Evolutionary conservation across 2,113 vertebrate species (phyloP).

Genomic region (Chaetodon auriga): DNA sequence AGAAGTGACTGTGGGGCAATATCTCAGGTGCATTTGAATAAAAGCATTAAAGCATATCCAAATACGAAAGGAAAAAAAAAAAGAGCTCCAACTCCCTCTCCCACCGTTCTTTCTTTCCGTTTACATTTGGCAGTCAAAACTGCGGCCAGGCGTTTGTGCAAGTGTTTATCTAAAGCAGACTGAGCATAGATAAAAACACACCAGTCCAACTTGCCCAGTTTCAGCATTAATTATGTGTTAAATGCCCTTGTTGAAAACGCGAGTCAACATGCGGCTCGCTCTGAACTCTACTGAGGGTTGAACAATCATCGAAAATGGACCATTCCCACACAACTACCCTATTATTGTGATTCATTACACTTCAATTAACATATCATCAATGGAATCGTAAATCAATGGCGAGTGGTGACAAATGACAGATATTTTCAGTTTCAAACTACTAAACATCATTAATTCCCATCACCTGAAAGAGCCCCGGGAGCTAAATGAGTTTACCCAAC

Average conservation of each 20-base stretch:
- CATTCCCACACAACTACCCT: constrained; percentile 71
- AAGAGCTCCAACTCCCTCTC: constrained; percentile 34
- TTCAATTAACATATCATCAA: constrained; percentile 85
- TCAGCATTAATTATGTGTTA: constrained; percentile 73
- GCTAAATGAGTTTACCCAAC: constrained; percentile 85
- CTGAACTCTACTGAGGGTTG: constrained; percentile 65
- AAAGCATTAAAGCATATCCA: constrained; percentile 84
- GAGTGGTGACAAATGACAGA: constrained; percentile 84
- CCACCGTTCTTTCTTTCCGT: constrained; percentile 68
- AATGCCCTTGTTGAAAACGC: constrained; percentile 71
- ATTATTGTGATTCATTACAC: constrained; percentile 81
- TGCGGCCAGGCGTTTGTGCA: constrained; percentile 71
- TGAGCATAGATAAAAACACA: constrained; percentile 65
- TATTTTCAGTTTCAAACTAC: constrained; percentile 84
- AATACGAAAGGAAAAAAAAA: constrained; percentile 70
- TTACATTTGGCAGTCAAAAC: constrained; percentile 91
- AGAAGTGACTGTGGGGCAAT: constrained; percentile 77
- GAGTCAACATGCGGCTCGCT: constrained; percentile 69
- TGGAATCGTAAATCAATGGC: constrained; percentile 82
- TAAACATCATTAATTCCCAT: constrained; percentile 87
- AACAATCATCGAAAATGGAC: constrained; percentile 68
- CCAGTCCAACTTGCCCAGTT: constrained; percentile 43
- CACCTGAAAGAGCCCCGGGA: constrained; percentile 84
- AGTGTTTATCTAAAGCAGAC: constrained; percentile 76
- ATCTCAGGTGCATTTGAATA: constrained; percentile 85